Evolutionary conservation across 2,888 invertebrate species (phyloP), one percentile per base, ranked within the genome.

Genomic region (Dicyrtoma fusca): DNA sequence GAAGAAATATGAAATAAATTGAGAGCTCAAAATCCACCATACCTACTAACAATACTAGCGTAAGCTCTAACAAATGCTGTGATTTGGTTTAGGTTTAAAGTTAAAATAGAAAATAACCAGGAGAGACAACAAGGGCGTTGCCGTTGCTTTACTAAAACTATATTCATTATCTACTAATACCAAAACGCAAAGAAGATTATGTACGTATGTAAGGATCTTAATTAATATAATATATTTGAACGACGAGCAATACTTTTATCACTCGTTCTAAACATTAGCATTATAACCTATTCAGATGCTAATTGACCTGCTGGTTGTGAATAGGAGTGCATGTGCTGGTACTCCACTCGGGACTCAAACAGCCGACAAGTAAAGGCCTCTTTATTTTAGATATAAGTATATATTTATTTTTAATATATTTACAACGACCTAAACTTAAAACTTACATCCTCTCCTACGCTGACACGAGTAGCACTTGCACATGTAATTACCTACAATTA

Each of bases 271-370:
- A 23, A 65, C 44, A 65, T 65, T 65, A 65, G 51, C 65, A 65
- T 65, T 47, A 17, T 11, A 55, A 10, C 55, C 45, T 26, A 69
- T 69, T 69, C 57, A 51, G 51, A 69, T 69, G 69, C 45, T 69
- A 69, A 69, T 69, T 69, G 47, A 69, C 69, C 57, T 69, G 21
- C 14, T 42, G 34, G 61, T 61, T 61, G 21, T 4, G 21, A 19
- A 19, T 19, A 23, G n/a, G n/a, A n/a, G 11, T 61, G n/a, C 42
- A 61, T 61, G 44, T 61, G 42, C 61, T 61, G 25, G 25, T 59
- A 8, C 23, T 26, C 14, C 59, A 13, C 34, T 34, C 4, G 34
- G 34, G 34, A 17, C 53, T 53, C 53, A 21, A 17, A 23, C 53
- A 17, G 21, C 53, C 53, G 53, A 53, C 17, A 14, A n/a, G 19